phyloP scores from a whole-genome alignment of 2,888 invertebrate genomes.

The Argynnis bischoffii region DNA sequence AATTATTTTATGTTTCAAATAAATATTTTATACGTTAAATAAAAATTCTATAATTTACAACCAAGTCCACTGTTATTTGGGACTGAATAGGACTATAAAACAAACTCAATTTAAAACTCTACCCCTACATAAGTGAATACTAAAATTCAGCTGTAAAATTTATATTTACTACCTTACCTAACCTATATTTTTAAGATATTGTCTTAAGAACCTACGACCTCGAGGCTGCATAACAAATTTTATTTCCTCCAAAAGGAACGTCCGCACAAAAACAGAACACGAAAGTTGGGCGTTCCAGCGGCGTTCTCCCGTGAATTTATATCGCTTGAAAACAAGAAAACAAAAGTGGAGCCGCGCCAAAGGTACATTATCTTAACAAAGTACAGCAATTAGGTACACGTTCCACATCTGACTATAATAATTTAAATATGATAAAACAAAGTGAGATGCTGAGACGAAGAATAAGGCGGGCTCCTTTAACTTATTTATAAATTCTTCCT shows the following conservation, averaged over 20 bases:
- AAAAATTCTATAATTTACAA: no score
- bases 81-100: no score
- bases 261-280: slow-evolving; percentile 77
- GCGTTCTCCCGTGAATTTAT: slow-evolving; percentile 76
- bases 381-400: slow-evolving; percentile 83
- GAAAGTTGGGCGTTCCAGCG: slow-evolving; percentile 72
- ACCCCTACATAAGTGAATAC: no score
- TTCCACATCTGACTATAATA: slow-evolving; percentile 82
- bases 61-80: no score
- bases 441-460: slow-evolving; percentile 72
- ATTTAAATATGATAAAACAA: slow-evolving; percentile 83
- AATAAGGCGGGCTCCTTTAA: slow-evolving; percentile 74
- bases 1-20: neutral
- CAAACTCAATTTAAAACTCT: no score
- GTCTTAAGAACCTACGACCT: slow-evolving; percentile 62
- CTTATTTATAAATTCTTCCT: slow-evolving; percentile 81
- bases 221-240: slow-evolving; percentile 70
- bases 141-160: no score
- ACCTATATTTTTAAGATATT: slow-evolving; percentile 31
- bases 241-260: slow-evolving; percentile 64
- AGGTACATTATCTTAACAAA: slow-evolving; percentile 83
- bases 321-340: slow-evolving; percentile 78
- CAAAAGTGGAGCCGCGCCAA: slow-evolving; percentile 81
- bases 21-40: no score
- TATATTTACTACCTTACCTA: no score